phyloP scores from a whole-genome alignment of 2,113 vertebrate genomes.

The Fulica atra region DNA sequence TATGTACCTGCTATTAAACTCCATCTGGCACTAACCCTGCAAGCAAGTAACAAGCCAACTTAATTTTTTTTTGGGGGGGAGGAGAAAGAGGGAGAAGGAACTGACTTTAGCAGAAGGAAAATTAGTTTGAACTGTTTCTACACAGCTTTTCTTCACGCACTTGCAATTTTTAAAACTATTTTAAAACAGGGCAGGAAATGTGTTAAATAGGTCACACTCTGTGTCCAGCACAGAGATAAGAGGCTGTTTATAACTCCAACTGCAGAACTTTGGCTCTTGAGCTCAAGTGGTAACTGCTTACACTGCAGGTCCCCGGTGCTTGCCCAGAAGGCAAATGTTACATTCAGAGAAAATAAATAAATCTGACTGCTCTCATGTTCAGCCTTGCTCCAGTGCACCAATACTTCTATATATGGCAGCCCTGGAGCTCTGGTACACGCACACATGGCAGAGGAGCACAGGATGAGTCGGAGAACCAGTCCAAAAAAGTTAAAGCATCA shows the following conservation, averaged over 20 bases:
- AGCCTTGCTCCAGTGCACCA: neutral
- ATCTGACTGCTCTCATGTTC: constrained; percentile 29
- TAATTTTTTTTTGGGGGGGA: accelerated
- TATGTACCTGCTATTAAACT: constrained; percentile 42
- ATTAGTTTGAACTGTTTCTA: neutral
- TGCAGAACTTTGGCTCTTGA: constrained; percentile 46
- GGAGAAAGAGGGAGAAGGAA: accelerated
- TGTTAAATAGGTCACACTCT: constrained; percentile 40
- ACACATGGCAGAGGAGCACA: neutral
- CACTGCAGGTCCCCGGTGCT: neutral
- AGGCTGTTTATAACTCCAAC: constrained; percentile 19
- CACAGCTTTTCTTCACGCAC: neutral
- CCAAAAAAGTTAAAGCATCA: neutral
- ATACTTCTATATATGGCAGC: constrained; percentile 35
- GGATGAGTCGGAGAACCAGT: neutral
- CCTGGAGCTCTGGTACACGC: neutral
- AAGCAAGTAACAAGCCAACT: neutral
- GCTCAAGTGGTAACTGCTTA: constrained; percentile 45
- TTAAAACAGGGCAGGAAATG: neutral
- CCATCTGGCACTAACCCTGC: constrained; percentile 20
- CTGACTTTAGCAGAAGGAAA: constrained; percentile 25
- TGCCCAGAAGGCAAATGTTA: constrained; percentile 25
- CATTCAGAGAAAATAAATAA: constrained; percentile 41
- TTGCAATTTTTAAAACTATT: neutral
- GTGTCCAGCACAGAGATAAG: constrained; percentile 42